Conservation (phyloP, 1,140 invertebrate genomes). For the Rhizoglyphus robini region DNA sequence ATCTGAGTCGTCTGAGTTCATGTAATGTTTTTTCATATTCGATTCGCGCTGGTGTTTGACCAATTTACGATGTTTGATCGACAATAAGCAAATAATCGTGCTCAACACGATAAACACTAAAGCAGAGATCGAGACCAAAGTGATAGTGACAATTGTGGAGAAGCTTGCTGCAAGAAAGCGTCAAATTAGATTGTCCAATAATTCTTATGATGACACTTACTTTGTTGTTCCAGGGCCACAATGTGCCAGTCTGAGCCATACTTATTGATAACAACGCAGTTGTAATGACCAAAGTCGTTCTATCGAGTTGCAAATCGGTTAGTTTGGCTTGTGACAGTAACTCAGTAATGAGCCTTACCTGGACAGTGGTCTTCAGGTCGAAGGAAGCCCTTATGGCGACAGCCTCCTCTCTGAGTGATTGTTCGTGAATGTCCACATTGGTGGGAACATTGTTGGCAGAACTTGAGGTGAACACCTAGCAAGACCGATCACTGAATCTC, state of each 20-base stretch:
- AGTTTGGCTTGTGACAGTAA: too few relatives aligned
- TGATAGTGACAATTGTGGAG: not conserved
- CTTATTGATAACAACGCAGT: constrained; percentile 7
- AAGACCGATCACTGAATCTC: not conserved
- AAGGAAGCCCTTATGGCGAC: not conserved
- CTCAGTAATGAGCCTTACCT: constrained; percentile 3
- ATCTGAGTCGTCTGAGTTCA: not conserved
- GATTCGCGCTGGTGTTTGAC: not conserved
- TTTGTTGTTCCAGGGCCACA: not conserved
- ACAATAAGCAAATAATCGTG: not conserved
- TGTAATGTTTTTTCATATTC: constrained; percentile 2
- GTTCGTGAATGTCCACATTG: not conserved
- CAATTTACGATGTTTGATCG: constrained; percentile 12
- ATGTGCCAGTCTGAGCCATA: constrained; percentile 11
- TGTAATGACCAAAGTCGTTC: constrained; percentile 11
- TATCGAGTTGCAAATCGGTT: not conserved
- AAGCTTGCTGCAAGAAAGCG: too few relatives aligned
- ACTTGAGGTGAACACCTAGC: not conserved
- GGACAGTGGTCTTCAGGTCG: not conserved
- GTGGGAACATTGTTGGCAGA: not conserved
- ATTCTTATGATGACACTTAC: not conserved
- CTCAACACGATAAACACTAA: constrained; percentile 1
- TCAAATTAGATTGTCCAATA: too few relatives aligned
- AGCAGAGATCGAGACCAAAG: not conserved
- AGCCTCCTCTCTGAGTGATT: not conserved